A percentile compares a stretch with the other conserved stretches of the same genome.
Conservation (phyloP, 1,140 invertebrate species). For the Orius laevigatus region DNA sequence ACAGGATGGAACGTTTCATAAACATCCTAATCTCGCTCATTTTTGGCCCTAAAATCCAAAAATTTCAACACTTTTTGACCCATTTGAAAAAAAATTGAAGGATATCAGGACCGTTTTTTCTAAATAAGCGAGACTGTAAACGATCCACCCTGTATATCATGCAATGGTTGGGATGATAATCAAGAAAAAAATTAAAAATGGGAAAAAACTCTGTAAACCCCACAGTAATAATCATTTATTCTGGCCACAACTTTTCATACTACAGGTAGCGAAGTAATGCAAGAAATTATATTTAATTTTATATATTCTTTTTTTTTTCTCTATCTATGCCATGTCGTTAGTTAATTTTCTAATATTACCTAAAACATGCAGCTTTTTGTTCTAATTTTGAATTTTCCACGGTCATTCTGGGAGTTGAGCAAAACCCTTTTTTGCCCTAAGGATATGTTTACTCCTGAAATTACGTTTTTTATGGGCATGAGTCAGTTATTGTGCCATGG, state of each 20-base stretch:
- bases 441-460: too few relatives aligned
- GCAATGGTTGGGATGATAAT: not conserved
- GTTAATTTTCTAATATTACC: constrained; percentile 9
- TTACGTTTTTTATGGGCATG: too few relatives aligned
- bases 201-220: not conserved
- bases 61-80: not conserved
- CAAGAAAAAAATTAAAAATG: not conserved
- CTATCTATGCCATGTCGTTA: constrained; percentile 1
- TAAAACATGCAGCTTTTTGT: constrained; percentile 5
- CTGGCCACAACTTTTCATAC: constrained; percentile 14
- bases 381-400: not conserved
- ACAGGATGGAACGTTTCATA: too few relatives aligned
- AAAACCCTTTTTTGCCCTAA: too few relatives aligned
- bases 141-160: not conserved
- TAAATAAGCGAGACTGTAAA: too few relatives aligned
- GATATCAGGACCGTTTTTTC: too few relatives aligned
- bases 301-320: not conserved
- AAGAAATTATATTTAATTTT: constrained; percentile 5
- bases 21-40: too few relatives aligned
- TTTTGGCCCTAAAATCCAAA: not conserved
- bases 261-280: constrained; percentile 18
- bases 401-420: not conserved
- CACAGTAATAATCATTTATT: constrained; percentile 9
- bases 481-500: too few relatives aligned
- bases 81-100: too few relatives aligned